phyloP scores from a whole-genome alignment of 2,888 invertebrate genomes.

The Entomobrya multifasciata region DNA sequence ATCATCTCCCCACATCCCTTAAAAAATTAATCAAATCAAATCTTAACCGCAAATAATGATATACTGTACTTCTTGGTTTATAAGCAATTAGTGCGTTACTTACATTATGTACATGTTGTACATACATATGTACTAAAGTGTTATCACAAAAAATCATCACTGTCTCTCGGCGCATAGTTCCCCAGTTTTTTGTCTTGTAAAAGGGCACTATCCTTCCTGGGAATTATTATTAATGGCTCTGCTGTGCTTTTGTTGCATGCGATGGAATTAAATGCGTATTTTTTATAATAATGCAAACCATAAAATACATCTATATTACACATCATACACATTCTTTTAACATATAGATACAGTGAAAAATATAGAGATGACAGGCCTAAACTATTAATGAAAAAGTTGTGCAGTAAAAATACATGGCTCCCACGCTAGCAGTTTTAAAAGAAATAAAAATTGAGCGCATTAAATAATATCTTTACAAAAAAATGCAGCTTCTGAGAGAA shows the following conservation, averaged over 20 bases:
- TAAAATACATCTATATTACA: background rate
- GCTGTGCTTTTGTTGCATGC: background rate
- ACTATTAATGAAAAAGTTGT: no score
- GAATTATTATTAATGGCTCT: conserved; percentile 46
- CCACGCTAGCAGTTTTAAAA: conserved; percentile 62
- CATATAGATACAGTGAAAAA: background rate
- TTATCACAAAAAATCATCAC: background rate
- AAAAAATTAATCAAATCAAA: no score
- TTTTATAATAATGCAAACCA: background rate
- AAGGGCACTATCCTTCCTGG: conserved; percentile 70
- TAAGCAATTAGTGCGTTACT: conserved; percentile 62
- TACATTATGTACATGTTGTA: background rate
- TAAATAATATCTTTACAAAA: background rate
- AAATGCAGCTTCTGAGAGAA: conserved; percentile 14
- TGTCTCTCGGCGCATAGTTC: background rate
- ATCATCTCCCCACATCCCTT: conserved; percentile 17
- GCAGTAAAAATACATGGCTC: conserved; percentile 33
- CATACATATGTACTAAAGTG: background rate
- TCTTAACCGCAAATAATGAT: background rate
- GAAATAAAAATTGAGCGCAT: conserved; percentile 22
- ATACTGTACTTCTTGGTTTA: background rate
- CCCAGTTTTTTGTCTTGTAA: conserved; percentile 3
- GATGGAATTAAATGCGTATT: background rate
- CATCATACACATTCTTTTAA: no score
- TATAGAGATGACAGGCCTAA: no score